These are phyloP conservation scores for Simalia tracyae DNA, from an alignment of 2,797 vertebrate genomes.

Conservation along the genomic window DNA sequence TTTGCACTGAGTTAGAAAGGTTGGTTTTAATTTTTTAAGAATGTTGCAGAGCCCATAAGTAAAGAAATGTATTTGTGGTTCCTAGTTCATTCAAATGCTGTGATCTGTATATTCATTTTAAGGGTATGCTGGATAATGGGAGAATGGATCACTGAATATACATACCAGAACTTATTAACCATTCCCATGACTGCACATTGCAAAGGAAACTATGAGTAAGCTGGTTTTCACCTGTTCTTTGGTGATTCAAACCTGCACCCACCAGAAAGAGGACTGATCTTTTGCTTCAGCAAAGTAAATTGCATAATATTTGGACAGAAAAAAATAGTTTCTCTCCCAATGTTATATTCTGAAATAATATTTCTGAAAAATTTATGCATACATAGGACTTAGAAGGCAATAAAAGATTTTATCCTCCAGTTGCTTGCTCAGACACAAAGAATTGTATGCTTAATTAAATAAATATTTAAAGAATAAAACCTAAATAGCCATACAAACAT, in stretches of 20 bases:
- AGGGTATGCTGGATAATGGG: not conserved
- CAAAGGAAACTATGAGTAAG: not conserved
- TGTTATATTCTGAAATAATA: not conserved
- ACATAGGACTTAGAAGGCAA: not conserved
- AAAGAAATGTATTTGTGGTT: not conserved
- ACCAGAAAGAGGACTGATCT: not conserved
- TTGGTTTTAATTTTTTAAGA: not conserved
- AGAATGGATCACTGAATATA: not conserved
- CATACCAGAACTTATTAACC: not conserved
- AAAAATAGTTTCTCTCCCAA: not conserved
- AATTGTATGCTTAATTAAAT: not conserved
- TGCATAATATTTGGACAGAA: not conserved
- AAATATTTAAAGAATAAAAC: not conserved
- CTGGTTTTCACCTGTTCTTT: not conserved
- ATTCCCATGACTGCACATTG: not conserved
- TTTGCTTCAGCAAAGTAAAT: not conserved
- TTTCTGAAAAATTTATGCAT: not conserved
- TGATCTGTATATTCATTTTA: not conserved
- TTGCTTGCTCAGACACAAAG: not conserved
- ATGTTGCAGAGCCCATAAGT: not conserved
- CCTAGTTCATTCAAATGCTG: not conserved
- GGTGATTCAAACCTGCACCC: not conserved
- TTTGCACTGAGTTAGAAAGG: not conserved
- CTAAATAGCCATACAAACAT: not conserved
- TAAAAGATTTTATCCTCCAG: not conserved